Base-by-base conservation (phyloP, 2,797 vertebrate species). In the Eurystomus glaucurus region DNA sequence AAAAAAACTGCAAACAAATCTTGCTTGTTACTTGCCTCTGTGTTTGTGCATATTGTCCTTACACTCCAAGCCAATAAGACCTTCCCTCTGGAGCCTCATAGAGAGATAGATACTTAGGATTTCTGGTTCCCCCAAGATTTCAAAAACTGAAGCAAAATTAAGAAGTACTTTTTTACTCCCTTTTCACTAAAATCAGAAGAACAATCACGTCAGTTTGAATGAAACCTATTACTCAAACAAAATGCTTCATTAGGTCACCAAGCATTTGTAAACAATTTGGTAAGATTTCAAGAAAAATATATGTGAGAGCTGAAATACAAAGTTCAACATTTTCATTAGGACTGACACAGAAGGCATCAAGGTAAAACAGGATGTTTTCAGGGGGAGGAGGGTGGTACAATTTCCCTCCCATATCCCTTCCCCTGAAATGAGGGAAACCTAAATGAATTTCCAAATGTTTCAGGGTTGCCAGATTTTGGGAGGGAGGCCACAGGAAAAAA, bases 1-100 rank as follows among this genome's bases (percentile, higher is more conserved):
- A 0, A 14, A 35, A 50, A 20, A 5, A 23, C 1, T 1, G 2
- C 8, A 33, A 90, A 15, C 1, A 23, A 84, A 9, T 1, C 2
- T 29, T 46, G 25, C 10, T 48, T 75, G 10, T 74, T 20, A 37
- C 35, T 80, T 86, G 26, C 41, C 14, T 80, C 29, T 37, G 21
- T 20, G 14, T 51, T 60, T 68, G 5, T 43, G 19, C 18, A 13
- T 17, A 4, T 55, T 69, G 5, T 55, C 50, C 84, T 89, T 70
- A 46, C 10, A 17, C 26, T 52, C 60, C 35, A 93, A 94, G 35
- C 13, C 51, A 93, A 0, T 57, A 66, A 70, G 29, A 58, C 10
- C 31, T 85, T 79, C 68, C 45, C 26, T 69, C 55, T 79, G 23
- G 35, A 88, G 62, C 31, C 55, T 76, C 26, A 43, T 7, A 37